Evolutionary conservation across 2,797 vertebrate genomes (phyloP), one percentile per base, ranked within the genome.

Genomic region (Tenualosa ilisha): DNA sequence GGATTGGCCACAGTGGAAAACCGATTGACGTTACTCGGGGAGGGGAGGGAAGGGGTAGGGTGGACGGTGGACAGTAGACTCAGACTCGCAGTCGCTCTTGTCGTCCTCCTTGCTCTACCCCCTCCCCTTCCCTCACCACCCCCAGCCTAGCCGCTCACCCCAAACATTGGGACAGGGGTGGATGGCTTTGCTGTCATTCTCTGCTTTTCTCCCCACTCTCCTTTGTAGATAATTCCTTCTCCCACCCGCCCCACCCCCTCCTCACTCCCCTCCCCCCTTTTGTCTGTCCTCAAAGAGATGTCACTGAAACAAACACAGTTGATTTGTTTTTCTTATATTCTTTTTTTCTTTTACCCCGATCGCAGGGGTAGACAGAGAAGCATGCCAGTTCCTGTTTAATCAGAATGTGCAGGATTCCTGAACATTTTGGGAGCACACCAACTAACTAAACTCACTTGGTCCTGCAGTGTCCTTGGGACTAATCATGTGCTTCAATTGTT

Each of bases 171-270:
- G 72, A 17, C 31, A 43, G 2, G 72, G 72, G 40, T 79, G 72
- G 72, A 79, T 79, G 72, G 20, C 72, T 79, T 17, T 6, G 15
- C 37, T 8, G 37, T 79, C 72, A 22, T 84, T 83, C 59, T 51
- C 20, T 49, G 40, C 4, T 20, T 84, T 46, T 22, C 81, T 82
- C 65, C 53, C 31, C 46, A 43, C 54, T 68, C 31, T 82, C 75
- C 79, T 88, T 88, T 91, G 86, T 86, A 88, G 88, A 89, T 91
- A 87, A 86, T 22, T 83, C 72, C 85, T 43, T 84, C 81, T 86
- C 83, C 68, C 56, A 53, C 4, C 2, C 68, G 3, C 8, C 26
- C 22, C 54, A 63, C 37, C 0, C 13, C 37, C 31, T 37, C 24
- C 37, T 3, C 72, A 22, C 65, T 13, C 85, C 54, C n/a, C 68